Evolutionary conservation across 2,888 invertebrate genomes (phyloP), one percentile per base, ranked within the genome.

Genomic region (Timema cristinae): DNA sequence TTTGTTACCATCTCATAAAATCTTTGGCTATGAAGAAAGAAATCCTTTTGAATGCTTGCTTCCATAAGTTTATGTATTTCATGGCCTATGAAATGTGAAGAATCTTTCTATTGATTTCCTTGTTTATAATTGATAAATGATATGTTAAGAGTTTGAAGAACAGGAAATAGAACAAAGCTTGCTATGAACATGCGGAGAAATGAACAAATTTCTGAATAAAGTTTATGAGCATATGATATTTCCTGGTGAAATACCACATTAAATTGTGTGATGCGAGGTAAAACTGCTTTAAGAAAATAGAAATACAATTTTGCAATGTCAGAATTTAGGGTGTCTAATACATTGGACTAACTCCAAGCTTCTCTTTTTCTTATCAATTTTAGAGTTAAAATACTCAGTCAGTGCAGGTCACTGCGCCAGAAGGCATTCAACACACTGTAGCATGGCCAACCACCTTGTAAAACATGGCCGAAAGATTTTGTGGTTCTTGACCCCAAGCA

Each of bases 361-460:
- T 7, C 51, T 68, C 15, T 68, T 51, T 50, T 68, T 68, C 9
- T 50, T 16, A 11, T 51, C 51, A 11, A 68, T 8, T 7, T 68
- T 32, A 32, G 10, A 13, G 4, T 68, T 32, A n/a, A 52, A 68
- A 15, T 68, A 68, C 2, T 47, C 13, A 11, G 11, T 9, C 6
- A 68, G 54, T 52, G 68, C 68, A 68, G 68, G 52, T 51, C 68
- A 68, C 68, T 68, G 68, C 11, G 50, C 68, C 15, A 50, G 16
- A 7, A 68, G 15, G 15, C 8, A 51, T 47, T 49, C 51, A 15
- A 68, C 68, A 50, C 68, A 68, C 51, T 68, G 51, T 51, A 68
- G n/a, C n/a, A 68, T 49, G 15, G 68, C 68, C 50, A 68, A 47
- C 68, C 68, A 68, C n/a, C 51, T 8, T 10, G 68, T 68, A 11